Base-by-base conservation (phyloP, 2,888 invertebrate genomes). In the Microctonus hyperodae region DNA sequence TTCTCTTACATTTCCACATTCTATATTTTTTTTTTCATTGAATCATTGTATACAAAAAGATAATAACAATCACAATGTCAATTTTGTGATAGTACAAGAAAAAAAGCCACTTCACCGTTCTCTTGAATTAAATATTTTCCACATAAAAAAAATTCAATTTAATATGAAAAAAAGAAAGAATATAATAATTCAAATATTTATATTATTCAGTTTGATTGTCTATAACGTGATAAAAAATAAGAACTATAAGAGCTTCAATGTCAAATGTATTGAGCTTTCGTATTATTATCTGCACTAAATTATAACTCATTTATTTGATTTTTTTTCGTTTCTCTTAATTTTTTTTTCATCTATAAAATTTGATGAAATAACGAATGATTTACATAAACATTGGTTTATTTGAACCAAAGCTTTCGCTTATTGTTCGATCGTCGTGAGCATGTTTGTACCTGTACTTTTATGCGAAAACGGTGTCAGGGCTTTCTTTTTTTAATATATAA, bases 221-320 rank as follows among this genome's bases (percentile, higher is more conserved):
- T 16, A 16, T 44, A 5, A 44, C 16, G 16, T 44, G 16, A 20
- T 2, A 5, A 16, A 2, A 5, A 16, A n/a, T n/a, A 44, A 10
- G 10, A 22, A 23, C 9, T 1, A 10, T 0, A 4, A 20, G 3
- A 58, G 62, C 65, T 66, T 23, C 65, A 68, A 37, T 59, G 48
- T 66, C 61, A 35, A 48, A 51, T 70, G 63, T 64, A 65, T 64
- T 66, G 53, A 71, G 16, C 20, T 37, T n/a, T n/a, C n/a, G n/a
- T 35, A 62, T 35, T 23, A n/a, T 25, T 7, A 13, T 25, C 1
- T n/a, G 25, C 13, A 25, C 25, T 11, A 11, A 13, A 51, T 51
- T 10, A 13, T 25, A 51, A 11, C 11, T 3, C 13, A 4, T 5
- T 62, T 51, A 55, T 67, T 64, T 51, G n/a, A n/a, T 64, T 25